Base-by-base conservation (phyloP, 2,797 vertebrate species). In the Tragelaphus eurycerus region DNA sequence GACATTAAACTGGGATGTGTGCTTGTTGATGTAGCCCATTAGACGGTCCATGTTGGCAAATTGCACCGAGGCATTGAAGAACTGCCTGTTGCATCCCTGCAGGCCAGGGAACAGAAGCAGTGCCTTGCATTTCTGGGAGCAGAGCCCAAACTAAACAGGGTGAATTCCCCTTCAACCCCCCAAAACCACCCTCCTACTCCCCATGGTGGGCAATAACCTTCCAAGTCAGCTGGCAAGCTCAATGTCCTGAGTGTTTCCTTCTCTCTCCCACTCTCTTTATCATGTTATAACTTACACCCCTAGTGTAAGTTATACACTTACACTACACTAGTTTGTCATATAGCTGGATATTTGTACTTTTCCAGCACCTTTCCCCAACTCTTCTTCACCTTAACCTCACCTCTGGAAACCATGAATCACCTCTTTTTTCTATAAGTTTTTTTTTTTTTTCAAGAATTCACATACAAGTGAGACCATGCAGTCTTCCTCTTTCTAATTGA, bases 41-140 rank as follows among this genome's bases (percentile, higher is more conserved):
- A 71, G 64, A 71, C 7, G 19, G 64, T 71, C 64, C 64, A 71
- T 38, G n/a, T 12, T 12, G 99, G 95, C 96, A 46, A 99, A 99
- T 96, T 99, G 99, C 93, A 99, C 98, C 0, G 99, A 99, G 3
- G 99, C 99, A 96, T 99, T 99, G 97, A 99, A 99, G 98, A 99
- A 99, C 98, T 99, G 99, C 96, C 99, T 99, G 98, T 99, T 99
- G 86, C 99, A 99, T 8, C 99, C 99, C 99, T 99, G 98, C 86
- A 97, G 98, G 94, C 54, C 57, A 34, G 52, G 83, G 96, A 89
- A 50, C 2, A 85, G 90, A 95, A 93, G 54, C 38, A 0, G 4
- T 1, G 0, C 7, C 50, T n/a, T 13, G 23, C 27, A 8, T n/a
- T 60, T 64, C 25, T 4, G 13, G 50, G 52, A 74, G n/a, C 31